Evolutionary conservation across 1,140 invertebrate species (phyloP), one percentile per base, ranked within the genome.

Genomic region (Augochlora pura): DNA sequence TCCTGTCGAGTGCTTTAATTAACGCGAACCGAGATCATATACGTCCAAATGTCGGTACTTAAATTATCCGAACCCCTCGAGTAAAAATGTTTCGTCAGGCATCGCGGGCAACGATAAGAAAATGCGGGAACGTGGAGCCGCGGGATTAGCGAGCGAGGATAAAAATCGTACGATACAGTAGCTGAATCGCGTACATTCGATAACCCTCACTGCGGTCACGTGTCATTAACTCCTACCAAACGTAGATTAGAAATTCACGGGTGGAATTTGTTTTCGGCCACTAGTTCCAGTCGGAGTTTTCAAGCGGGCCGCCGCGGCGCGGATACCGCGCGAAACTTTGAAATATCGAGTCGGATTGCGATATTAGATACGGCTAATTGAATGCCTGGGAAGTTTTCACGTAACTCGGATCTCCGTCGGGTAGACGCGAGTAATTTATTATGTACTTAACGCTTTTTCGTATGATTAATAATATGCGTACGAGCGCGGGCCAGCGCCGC

Each of bases 391-490:
- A 57, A 78, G 32, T 78, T 78, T 78, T 64, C 76, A 78, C 76
- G 76, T 71, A 71, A 78, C 76, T 54, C 68, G 76, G 46, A 59
- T 78, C 71, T 18, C 59, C 68, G 32, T 32, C 1, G 32, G 52
- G 38, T 32, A 46, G 76, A 32, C 59, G 25, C 32, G n/a, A 12
- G 60, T 78, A 72, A 78, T 78, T 72, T 78, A 78, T 78, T 71
- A 78, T 78, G 46, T 78, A 78, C 76, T 78, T 78, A 78, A 72
- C 76, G 76, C 76, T 78, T 78, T 78, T 78, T 64, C 76, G 60
- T 71, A 38, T 78, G 76, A 78, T 78, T 78, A 64, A 78, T 78
- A 78, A 78, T 64, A 62, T 38, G 46, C 67, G 67, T 25, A 32
- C 75, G n/a, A 38, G 38, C 23, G 12, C 9, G 42, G 42, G n/a